Conservation (phyloP, 1,140 invertebrate species). For the Hesperophylax magnus region DNA sequence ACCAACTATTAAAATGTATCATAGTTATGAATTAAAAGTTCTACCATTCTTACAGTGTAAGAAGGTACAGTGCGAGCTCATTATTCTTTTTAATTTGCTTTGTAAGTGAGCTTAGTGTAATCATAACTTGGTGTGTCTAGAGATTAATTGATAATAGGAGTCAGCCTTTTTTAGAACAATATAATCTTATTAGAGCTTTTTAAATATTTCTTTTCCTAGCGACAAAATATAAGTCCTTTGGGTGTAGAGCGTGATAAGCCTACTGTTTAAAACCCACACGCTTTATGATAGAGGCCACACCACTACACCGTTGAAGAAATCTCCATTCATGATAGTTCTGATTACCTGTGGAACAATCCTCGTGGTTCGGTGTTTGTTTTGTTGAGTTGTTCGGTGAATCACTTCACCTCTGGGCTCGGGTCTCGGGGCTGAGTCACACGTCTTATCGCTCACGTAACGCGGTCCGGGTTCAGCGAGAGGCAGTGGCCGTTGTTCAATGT, state of each 20-base stretch:
- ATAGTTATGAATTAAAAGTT: conserved; percentile 24
- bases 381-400: conserved; percentile 22
- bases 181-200: too few relatives aligned
- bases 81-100: too few relatives aligned
- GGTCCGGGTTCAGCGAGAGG: conserved; percentile 17
- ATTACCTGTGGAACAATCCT: conserved; percentile 4
- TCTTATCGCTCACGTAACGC: conserved; percentile 28
- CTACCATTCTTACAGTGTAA: neutral
- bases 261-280: too few relatives aligned
- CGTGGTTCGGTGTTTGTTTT: neutral
- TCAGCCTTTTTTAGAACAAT: too few relatives aligned
- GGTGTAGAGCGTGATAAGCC: too few relatives aligned
- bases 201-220: too few relatives aligned
- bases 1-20: neutral
- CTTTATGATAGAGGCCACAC: too few relatives aligned
- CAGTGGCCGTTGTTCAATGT: neutral
- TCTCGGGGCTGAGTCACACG: neutral
- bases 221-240: too few relatives aligned
- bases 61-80: too few relatives aligned
- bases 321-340: conserved; percentile 23
- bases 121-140: too few relatives aligned
- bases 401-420: neutral
- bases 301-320: neutral
- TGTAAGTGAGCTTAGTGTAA: too few relatives aligned
- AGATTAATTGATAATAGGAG: too few relatives aligned